phyloP scores from a whole-genome alignment of 2,888 invertebrate genomes.

The Aphrophora alni region DNA sequence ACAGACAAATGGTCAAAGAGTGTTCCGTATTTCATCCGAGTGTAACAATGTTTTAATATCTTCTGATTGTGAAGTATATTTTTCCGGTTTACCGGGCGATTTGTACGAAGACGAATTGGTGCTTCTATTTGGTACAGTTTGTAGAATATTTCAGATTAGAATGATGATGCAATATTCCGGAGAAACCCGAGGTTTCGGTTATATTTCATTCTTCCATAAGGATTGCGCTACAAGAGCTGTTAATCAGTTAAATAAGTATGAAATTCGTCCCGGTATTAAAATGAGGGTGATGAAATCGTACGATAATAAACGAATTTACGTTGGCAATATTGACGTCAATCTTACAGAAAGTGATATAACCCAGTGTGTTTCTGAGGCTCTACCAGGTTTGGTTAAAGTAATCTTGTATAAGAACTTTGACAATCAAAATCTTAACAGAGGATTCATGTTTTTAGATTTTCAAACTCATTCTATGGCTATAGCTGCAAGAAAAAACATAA shows the following conservation, averaged over 20 bases:
- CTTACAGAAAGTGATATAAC: background rate
- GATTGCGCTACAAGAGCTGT: background rate
- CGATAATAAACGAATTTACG: background rate
- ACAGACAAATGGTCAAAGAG: background rate
- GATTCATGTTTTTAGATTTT: background rate
- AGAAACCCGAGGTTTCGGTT: background rate
- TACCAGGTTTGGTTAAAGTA: background rate
- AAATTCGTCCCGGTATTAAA: background rate
- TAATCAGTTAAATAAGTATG: background rate
- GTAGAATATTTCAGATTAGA: background rate
- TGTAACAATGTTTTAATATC: background rate
- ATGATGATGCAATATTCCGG: background rate
- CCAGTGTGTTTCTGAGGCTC: background rate
- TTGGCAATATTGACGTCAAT: background rate
- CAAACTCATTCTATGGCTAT: background rate
- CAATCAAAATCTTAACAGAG: background rate
- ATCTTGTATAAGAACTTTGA: background rate
- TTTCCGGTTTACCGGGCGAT: background rate
- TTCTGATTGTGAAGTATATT: background rate
- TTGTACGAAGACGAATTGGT: background rate
- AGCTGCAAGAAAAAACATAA: background rate
- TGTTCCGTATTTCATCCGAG: background rate
- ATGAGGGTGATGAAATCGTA: background rate
- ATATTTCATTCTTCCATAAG: background rate
- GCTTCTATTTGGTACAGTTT: background rate